These are phyloP conservation scores for Zaprionus taronus DNA, from an alignment of 1,140 invertebrate species.

Conservation along the genomic window DNA sequence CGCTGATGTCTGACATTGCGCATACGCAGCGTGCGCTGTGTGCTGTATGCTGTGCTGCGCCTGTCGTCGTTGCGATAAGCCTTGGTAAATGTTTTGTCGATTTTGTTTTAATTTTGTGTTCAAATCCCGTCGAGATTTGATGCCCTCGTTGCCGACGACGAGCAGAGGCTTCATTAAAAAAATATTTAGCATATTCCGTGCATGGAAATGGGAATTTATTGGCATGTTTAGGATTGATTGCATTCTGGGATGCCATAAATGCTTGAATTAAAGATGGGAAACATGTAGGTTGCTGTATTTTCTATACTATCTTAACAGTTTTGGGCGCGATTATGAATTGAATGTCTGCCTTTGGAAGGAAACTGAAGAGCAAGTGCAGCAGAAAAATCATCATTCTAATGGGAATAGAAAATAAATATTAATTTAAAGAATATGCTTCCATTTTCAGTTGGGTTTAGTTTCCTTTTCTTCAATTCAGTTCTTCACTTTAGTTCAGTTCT, in stretches of 20 bases:
- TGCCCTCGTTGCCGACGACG: conserved; percentile 2
- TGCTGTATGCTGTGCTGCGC: conserved; percentile 23
- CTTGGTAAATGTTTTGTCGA: conserved; percentile 78
- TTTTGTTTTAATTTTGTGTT: conserved; percentile 74
- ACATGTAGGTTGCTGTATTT: background rate
- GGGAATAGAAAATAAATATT: no score
- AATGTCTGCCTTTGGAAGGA: background rate
- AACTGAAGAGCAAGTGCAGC: no score
- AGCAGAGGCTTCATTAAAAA: conserved; percentile 65
- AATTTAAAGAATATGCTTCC: no score
- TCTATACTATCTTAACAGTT: background rate
- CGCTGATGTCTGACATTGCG: conserved; percentile 61
- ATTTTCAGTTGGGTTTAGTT: no score
- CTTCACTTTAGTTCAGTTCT: no score
- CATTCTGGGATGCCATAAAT: conserved; percentile 6
- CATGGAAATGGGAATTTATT: conserved; percentile 23
- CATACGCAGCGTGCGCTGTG: conserved; percentile 70
- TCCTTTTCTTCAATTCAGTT: no score
- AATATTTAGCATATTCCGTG: conserved; percentile 53
- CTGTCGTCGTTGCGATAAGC: conserved; percentile 74
- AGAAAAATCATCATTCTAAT: no score
- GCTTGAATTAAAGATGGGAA: background rate
- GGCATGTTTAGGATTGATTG: conserved; percentile 6
- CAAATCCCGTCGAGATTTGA: conserved; percentile 76
- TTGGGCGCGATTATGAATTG: background rate